Conservation (phyloP, 2,113 vertebrate genomes). For the Andinoacara biseriatus region DNA sequence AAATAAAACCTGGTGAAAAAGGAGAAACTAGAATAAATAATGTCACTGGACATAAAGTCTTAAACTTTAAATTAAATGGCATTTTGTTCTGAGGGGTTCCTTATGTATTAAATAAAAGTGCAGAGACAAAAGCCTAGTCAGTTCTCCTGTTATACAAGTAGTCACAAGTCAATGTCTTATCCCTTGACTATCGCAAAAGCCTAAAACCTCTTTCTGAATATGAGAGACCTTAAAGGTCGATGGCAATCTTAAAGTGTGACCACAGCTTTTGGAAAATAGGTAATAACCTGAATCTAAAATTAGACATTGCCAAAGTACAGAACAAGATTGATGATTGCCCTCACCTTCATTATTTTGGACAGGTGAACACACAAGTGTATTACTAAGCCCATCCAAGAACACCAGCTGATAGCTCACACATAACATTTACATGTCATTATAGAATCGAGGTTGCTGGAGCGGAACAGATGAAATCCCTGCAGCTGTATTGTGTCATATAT, state of each 20-base stretch:
- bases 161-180: not conserved
- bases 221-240: constrained; percentile 4
- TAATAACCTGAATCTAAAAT: constrained; percentile 26
- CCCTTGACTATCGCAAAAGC: not conserved
- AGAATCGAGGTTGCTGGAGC: constrained; percentile 56
- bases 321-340: constrained; percentile 14
- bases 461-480: constrained; percentile 67
- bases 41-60: not conserved
- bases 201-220: constrained; percentile 11
- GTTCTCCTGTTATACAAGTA: not conserved
- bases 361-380: constrained; percentile 61
- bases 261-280: constrained; percentile 10
- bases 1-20: not conserved
- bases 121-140: not conserved
- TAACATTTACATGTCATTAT: constrained; percentile 75
- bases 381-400: constrained; percentile 45
- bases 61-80: no score
- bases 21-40: not conserved
- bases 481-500: constrained; percentile 67
- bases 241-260: constrained; percentile 32
- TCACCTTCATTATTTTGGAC: constrained; percentile 39
- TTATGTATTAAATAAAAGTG: not conserved
- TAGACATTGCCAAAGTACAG: not conserved
- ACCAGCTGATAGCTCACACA: constrained; percentile 61
- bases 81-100: not conserved